phyloP scores from a whole-genome alignment of 2,888 invertebrate species.

The Lithophane leautieri region DNA sequence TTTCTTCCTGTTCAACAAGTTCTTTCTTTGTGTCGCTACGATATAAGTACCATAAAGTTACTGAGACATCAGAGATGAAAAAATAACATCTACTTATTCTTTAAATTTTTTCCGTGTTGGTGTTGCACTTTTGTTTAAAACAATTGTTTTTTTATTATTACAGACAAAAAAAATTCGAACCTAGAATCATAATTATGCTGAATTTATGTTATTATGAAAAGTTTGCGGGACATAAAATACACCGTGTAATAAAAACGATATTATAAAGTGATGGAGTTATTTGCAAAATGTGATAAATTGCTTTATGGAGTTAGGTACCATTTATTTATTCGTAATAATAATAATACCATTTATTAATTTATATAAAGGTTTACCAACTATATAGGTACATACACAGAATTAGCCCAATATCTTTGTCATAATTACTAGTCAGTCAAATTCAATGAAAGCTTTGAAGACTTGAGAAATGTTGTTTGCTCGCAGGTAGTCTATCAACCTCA shows the following conservation, averaged over 20 bases:
- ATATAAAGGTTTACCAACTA: too few species aligned
- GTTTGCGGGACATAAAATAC: neutral
- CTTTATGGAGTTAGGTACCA: too few species aligned
- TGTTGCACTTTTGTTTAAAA: neutral
- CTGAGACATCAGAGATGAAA: neutral
- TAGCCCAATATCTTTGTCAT: neutral
- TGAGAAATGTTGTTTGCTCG: neutral
- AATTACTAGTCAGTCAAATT: neutral
- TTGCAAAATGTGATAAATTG: neutral
- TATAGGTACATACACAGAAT: neutral
- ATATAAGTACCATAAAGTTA: neutral
- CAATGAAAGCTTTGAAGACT: neutral
- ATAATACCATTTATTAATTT: too few species aligned
- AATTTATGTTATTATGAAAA: neutral
- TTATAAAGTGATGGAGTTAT: neutral
- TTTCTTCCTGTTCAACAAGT: neutral
- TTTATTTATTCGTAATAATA: too few species aligned
- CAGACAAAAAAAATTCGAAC: neutral
- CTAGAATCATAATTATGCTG: neutral
- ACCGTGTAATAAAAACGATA: neutral
- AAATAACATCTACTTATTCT: neutral
- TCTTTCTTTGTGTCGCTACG: neutral
- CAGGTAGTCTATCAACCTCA: conserved; percentile 90
- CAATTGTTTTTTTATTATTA: neutral
- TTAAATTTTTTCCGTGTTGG: neutral